phyloP scores from a whole-genome alignment of 2,113 vertebrate genomes.

The Aegypius monachus region DNA sequence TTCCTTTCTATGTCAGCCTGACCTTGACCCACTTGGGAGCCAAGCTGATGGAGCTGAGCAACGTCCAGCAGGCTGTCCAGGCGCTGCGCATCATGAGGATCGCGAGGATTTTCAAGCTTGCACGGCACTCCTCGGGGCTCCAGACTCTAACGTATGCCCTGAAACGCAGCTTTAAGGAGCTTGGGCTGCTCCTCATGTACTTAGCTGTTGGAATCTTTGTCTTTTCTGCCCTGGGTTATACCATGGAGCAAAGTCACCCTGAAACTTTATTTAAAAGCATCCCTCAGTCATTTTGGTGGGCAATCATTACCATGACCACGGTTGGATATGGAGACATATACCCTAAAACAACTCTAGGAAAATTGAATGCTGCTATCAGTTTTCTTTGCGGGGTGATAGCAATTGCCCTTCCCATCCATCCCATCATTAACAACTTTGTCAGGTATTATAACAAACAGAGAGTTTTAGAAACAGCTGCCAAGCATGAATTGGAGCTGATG shows the following conservation, averaged over 20 bases:
- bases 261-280: constrained; percentile 98
- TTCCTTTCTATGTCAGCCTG: constrained; percentile 93
- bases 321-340: constrained; percentile 98
- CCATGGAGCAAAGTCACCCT: constrained; percentile 94
- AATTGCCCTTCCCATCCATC: constrained; percentile 94
- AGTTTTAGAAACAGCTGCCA: constrained; percentile 92
- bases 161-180: constrained; percentile 92
- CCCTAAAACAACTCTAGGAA: constrained; percentile 95
- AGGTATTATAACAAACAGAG: constrained; percentile 95
- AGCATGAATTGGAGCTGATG: constrained; percentile 94
- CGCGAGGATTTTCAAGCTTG: constrained; percentile 93
- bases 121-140: constrained; percentile 91
- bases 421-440: constrained; percentile 98
- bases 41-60: constrained; percentile 89
- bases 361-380: constrained; percentile 94
- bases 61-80: constrained; percentile 93
- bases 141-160: constrained; percentile 94
- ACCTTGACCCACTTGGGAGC: constrained; percentile 88
- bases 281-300: constrained; percentile 98
- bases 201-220: constrained; percentile 96
- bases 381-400: constrained; percentile 96
- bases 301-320: constrained; percentile 98
- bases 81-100: constrained; percentile 93
- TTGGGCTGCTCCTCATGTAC: constrained; percentile 94
- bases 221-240: constrained; percentile 94